Evolutionary conservation across 2,797 vertebrate species (phyloP).

Genomic region (Falco cherrug): DNA sequence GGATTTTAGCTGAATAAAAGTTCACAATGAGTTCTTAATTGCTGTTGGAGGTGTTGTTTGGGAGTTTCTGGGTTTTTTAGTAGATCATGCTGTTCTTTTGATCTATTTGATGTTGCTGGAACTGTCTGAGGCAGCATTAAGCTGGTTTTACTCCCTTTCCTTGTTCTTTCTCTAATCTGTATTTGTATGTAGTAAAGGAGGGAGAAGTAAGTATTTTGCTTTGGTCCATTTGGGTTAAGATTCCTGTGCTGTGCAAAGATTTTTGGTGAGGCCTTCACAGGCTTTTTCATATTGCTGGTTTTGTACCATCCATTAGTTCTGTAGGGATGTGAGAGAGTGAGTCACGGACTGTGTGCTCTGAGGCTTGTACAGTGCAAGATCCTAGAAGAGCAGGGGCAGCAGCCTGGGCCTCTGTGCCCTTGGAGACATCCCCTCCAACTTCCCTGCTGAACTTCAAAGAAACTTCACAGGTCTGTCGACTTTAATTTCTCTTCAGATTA

Average conservation of each 20-base stretch:
- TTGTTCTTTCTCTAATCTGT: not conserved
- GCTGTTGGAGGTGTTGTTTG: not conserved
- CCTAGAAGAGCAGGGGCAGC: not conserved
- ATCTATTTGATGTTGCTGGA: not conserved
- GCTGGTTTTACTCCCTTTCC: not conserved
- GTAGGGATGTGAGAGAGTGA: not conserved
- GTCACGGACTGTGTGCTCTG: not conserved
- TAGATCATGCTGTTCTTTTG: not conserved
- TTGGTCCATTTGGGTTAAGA: not conserved
- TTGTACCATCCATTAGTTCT: not conserved
- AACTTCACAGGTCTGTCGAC: not conserved
- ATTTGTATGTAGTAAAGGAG: not conserved
- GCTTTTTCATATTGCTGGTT: not conserved
- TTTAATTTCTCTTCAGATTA: not conserved
- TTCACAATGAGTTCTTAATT: not conserved
- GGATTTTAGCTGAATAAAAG: not conserved
- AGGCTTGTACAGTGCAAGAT: not conserved
- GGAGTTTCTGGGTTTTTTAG: not conserved
- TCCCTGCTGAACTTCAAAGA: not conserved
- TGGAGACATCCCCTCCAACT: not conserved
- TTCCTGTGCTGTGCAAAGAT: not conserved
- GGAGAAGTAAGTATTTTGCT: not conserved
- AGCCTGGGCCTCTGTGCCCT: not conserved
- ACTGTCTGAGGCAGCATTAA: not conserved
- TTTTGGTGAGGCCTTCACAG: not conserved